These are phyloP conservation scores for Cyprinodon variegatus DNA, from an alignment of 2,113 vertebrate species.

Conservation along the genomic window DNA sequence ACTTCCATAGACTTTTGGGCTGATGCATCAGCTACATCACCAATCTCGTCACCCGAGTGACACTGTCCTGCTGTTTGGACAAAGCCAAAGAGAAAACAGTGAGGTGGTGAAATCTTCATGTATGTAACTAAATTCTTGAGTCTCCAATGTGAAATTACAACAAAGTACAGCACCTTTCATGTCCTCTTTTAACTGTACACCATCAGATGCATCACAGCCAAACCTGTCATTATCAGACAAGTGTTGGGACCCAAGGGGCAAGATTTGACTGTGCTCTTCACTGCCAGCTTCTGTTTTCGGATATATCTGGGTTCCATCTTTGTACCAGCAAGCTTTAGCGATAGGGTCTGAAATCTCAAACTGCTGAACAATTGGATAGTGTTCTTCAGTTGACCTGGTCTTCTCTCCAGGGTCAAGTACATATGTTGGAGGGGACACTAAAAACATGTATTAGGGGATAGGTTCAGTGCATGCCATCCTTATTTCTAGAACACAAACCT, in stretches of 20 bases:
- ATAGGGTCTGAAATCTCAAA: constrained; percentile 79
- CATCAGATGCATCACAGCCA: constrained; percentile 59
- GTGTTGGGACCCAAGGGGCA: constrained; percentile 51
- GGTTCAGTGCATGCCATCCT: constrained; percentile 38
- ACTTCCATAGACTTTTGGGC: constrained; percentile 79
- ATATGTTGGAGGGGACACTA: constrained; percentile 71
- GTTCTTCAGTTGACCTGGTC: constrained; percentile 56
- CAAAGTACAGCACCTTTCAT: constrained; percentile 77
- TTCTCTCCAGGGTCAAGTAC: constrained; percentile 66
- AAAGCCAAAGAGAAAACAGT: constrained; percentile 85
- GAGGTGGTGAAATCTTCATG: constrained; percentile 66
- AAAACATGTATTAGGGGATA: constrained; percentile 66
- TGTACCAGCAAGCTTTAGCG: constrained; percentile 78
- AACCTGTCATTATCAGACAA: constrained; percentile 59
- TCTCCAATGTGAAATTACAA: constrained; percentile 64
- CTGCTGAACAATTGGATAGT: constrained; percentile 69
- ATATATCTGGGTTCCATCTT: constrained; percentile 74
- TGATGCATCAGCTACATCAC: constrained; percentile 80
- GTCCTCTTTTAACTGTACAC: constrained; percentile 65
- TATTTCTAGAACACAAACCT: constrained; percentile 17
- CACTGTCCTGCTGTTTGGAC: constrained; percentile 82
- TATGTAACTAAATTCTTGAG: constrained; percentile 50
- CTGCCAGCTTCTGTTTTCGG: constrained; percentile 56
- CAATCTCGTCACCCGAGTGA: constrained; percentile 79
- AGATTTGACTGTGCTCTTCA: constrained; percentile 50